Evolutionary conservation across 2,888 invertebrate species (phyloP), one percentile per base, ranked within the genome.

Genomic region (Enchytraeus crypticus): DNA sequence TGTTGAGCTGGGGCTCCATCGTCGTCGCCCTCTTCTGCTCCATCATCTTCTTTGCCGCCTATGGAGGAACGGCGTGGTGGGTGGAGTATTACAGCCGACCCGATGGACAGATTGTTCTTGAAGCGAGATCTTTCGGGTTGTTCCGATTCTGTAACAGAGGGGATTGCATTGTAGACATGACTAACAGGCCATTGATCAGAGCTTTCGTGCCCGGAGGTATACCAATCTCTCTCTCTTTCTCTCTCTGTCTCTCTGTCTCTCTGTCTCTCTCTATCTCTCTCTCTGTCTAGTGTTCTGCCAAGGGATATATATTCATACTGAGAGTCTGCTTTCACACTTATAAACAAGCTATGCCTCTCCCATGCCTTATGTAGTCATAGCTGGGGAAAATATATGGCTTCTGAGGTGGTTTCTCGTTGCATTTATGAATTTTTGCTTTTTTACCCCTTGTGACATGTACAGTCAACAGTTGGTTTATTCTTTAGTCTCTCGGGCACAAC

Each of bases 51-150:
- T 57, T 61, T 26, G 61, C 61, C 14, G 53, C 61, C n/a, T 61
- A 58, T 29, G 61, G 58, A n/a, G 61, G 61, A 8, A 59, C 61
- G 5, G 21, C 57, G 0, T 61, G 61, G 61, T 61, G 61, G 61
- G 58, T 61, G 18, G 53, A 61, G 46, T 61, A 61, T 34, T 61
- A 61, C 26, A 34, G 49, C 30, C 46, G 61, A 29, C 61, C 61
- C 27, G 61, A 61, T 43, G 61, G 61, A 18, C 51, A 55, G 51
- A 61, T 61, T 34, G 57, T 51, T 2, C 49, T 43, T 5, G 56
- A 56, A 38, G 30, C 43, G 5, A 34, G 47, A 18, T 61, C 61
- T 0, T 55, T 61, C 46, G 61, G 61, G 3, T 53, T 61, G 30
- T 61, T 61, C 53, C 30, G 61, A 29, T 51, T 61, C 57, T 61